Evolutionary conservation across 2,888 invertebrate species (phyloP).

Genomic region (Caenorhabditis macrosperma): DNA sequence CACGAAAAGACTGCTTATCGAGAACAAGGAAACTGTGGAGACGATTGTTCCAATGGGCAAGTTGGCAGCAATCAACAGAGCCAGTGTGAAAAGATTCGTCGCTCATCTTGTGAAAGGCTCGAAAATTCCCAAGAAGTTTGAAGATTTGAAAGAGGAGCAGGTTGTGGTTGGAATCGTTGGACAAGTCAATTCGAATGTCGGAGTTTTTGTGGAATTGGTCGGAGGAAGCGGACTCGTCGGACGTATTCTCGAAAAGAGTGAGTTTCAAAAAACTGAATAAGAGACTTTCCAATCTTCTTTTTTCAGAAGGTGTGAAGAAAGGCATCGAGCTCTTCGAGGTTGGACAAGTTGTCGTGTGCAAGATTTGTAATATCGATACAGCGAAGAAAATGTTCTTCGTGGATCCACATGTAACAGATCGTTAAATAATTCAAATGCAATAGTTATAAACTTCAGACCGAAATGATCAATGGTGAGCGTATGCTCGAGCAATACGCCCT

Average conservation of each 20-base stretch:
- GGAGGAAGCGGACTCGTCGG: conserved; percentile 66
- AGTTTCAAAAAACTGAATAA: background rate
- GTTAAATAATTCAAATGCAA: too few relatives aligned
- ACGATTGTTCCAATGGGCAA: conserved; percentile 55
- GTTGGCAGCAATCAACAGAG: conserved; percentile 49
- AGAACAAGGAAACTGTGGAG: conserved; percentile 29
- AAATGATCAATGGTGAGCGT: conserved; percentile 28
- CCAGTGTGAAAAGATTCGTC: conserved; percentile 45
- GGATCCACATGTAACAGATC: conserved; percentile 46
- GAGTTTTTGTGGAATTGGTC: conserved; percentile 62
- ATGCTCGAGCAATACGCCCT: conserved; percentile 32
- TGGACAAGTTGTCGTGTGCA: conserved; percentile 49
- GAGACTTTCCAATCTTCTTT: background rate
- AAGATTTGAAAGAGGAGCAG: conserved; percentile 47
- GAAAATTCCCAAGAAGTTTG: conserved; percentile 38
- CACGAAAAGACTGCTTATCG: conserved; percentile 35
- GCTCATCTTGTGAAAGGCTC: conserved; percentile 32
- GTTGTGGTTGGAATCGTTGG: conserved; percentile 64
- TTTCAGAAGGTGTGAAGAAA: conserved; percentile 29
- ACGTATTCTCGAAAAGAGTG: conserved; percentile 45
- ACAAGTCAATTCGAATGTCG: conserved; percentile 49
- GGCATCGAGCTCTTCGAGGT: conserved; percentile 40
- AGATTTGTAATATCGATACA: conserved; percentile 24
- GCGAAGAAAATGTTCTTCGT: conserved; percentile 36
- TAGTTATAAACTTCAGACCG: conserved; percentile 20